phyloP scores from a whole-genome alignment of 2,888 invertebrate genomes.

The Papilio gigon region DNA sequence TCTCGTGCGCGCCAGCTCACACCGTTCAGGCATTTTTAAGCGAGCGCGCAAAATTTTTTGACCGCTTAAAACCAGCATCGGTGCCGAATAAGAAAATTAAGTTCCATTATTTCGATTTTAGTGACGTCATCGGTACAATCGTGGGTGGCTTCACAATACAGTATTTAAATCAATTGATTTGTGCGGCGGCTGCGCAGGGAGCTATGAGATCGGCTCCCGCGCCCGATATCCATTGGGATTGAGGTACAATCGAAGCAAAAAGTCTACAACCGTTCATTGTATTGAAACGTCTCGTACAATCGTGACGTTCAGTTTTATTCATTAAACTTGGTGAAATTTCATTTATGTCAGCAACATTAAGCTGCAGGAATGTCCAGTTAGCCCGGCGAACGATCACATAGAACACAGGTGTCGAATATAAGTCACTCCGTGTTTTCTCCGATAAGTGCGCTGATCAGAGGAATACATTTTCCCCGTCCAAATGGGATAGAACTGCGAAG shows the following conservation, averaged over 20 bases:
- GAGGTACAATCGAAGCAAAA: conserved; percentile 61
- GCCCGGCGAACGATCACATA: background rate
- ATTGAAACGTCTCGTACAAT: conserved; percentile 74
- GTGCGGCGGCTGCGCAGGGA: background rate
- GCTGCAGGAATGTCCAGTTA: background rate
- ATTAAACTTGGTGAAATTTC: background rate
- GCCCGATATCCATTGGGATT: conserved; percentile 62
- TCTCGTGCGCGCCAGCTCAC: no score
- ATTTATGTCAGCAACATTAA: background rate
- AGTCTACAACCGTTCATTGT: conserved; percentile 71
- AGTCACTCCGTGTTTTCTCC: background rate
- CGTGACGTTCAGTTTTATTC: conserved; percentile 46
- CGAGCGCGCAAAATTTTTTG: no score
- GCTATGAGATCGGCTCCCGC: conserved; percentile 56
- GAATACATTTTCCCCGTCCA: background rate
- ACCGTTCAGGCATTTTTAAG: no score
- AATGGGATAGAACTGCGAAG: background rate
- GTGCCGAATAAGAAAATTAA: background rate
- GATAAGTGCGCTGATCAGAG: background rate
- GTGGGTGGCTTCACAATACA: conserved; percentile 20
- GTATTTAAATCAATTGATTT: conserved; percentile 22
- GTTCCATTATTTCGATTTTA: background rate
- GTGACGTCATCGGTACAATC: conserved; percentile 4
- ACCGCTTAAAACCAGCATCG: no score
- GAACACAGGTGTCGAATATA: background rate